Evolutionary conservation across 2,113 vertebrate species (phyloP).

Genomic region (Anarhynchus alexandrinus): DNA sequence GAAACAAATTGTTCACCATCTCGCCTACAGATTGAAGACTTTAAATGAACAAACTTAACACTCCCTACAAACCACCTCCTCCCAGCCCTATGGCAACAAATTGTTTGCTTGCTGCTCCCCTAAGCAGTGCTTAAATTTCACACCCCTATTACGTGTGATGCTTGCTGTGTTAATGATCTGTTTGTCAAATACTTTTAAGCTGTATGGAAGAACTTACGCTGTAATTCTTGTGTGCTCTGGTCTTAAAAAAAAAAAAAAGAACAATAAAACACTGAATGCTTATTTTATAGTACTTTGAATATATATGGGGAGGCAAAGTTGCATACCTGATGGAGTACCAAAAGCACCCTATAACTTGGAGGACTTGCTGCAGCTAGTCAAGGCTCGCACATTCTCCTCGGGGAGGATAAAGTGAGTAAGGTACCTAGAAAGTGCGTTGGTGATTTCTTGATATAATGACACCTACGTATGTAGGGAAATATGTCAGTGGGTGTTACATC

Average conservation of each 20-base stretch:
- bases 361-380: background rate
- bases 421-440: background rate
- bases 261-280: background rate
- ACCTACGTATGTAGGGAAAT: background rate
- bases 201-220: background rate
- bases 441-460: background rate
- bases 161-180: background rate
- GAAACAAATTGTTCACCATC: background rate
- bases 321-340: background rate
- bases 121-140: background rate
- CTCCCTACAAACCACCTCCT: constrained; percentile 6
- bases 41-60: background rate
- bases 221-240: background rate
- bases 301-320: background rate
- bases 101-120: constrained; percentile 8
- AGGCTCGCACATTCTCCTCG: background rate
- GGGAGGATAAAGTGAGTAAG: background rate
- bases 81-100: background rate
- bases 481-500: background rate
- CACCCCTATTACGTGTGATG: background rate
- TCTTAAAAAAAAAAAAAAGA: background rate
- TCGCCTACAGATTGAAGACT: background rate
- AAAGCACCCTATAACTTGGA: background rate
- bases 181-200: background rate
- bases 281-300: background rate